phyloP scores from a whole-genome alignment of 1,140 invertebrate species.

The Drosophila baimaii region DNA sequence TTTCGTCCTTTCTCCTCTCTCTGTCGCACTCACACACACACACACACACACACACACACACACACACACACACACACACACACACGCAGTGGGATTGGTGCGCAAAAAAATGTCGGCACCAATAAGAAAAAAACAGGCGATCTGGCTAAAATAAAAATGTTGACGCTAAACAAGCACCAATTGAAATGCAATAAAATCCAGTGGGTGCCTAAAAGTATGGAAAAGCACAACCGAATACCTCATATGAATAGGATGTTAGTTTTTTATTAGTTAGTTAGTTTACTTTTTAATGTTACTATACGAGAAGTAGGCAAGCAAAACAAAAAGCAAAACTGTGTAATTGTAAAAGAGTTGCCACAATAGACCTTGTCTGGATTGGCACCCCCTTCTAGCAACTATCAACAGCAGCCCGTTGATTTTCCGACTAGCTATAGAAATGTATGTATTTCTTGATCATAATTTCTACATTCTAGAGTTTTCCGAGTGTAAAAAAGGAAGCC shows the following conservation, averaged over 20 bases:
- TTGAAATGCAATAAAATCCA: conserved; percentile 24
- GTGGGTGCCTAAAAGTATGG: conserved; percentile 4
- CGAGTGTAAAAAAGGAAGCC: not conserved
- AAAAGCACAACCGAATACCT: not conserved
- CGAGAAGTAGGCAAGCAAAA: too few species aligned
- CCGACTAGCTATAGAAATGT: not conserved
- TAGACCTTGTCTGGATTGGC: not conserved
- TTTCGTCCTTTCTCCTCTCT: not conserved
- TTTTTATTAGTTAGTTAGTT: too few species aligned
- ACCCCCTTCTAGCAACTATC: not conserved
- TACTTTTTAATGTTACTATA: too few species aligned
- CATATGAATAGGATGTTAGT: not conserved
- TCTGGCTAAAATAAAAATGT: conserved; percentile 36
- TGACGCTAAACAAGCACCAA: conserved; percentile 25
- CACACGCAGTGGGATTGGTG: conserved; percentile 8
- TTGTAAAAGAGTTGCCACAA: not conserved
- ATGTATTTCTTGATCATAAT: too few species aligned
- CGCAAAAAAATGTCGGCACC: conserved; percentile 43
- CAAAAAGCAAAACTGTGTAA: not conserved
- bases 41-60: not conserved
- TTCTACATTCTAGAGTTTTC: not conserved
- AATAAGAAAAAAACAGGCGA: not conserved
- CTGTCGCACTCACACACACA: not conserved
- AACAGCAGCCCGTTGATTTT: not conserved
- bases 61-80: not conserved